phyloP scores from a whole-genome alignment of 92 coral and sea anemone genomes.

The Palythoa grandis region DNA sequence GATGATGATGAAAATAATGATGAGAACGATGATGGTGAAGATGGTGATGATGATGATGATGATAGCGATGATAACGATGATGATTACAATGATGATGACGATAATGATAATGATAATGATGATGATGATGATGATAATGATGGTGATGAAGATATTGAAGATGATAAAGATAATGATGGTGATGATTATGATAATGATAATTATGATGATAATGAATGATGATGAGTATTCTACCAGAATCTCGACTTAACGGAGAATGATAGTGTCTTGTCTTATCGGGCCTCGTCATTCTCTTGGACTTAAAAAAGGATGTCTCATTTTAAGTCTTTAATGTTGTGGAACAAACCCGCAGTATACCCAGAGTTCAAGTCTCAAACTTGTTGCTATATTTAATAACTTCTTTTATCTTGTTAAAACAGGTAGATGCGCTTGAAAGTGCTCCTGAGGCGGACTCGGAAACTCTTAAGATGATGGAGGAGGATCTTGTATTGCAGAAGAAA shows the following conservation, averaged over 20 bases:
- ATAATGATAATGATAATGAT: neutral
- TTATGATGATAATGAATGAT: neutral
- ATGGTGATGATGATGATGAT: neutral
- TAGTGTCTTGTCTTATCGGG: no score
- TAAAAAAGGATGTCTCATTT: no score
- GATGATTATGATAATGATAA: neutral
- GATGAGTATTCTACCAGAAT: no score
- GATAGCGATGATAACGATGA: neutral
- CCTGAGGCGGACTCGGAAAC: slow-evolving; percentile 69
- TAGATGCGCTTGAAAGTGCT: slow-evolving; percentile 64
- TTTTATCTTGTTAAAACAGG: neutral
- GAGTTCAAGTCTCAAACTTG: no score
- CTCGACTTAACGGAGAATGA: no score
- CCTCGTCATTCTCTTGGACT: no score
- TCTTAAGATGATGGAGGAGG: slow-evolving; percentile 75
- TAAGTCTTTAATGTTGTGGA: no score
- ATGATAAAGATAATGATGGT: neutral
- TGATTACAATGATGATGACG: neutral
- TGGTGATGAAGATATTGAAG: neutral
- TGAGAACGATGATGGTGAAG: neutral
- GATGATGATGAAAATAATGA: neutral
- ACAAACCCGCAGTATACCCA: no score
- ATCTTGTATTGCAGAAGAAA: slow-evolving; percentile 67
- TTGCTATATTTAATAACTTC: neutral
- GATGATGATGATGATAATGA: neutral